Evolutionary conservation across 2,888 invertebrate species (phyloP).

Genomic region (Drosophila macrospina): DNA sequence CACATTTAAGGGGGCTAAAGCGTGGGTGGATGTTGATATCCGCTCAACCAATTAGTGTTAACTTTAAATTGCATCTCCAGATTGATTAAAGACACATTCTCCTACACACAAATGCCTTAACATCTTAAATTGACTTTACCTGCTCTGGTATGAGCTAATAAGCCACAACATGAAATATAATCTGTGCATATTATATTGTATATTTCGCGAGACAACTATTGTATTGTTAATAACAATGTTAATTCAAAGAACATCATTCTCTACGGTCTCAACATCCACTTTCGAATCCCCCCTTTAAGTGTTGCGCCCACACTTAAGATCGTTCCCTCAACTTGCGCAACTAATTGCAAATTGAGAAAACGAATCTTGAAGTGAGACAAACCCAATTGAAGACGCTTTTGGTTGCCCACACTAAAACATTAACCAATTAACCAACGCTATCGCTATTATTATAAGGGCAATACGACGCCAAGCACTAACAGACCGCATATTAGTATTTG

Average conservation of each 20-base stretch:
- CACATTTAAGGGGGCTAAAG: conserved; percentile 1
- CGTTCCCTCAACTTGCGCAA: neutral
- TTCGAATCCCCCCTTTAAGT: neutral
- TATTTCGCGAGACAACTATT: too few species aligned
- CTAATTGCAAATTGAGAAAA: conserved; percentile 1
- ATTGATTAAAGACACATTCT: conserved; percentile 2
- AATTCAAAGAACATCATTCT: neutral
- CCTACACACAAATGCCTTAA: too few species aligned
- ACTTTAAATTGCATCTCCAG: conserved; percentile 13
- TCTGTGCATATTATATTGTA: too few species aligned
- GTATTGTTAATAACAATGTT: too few species aligned
- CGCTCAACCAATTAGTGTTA: conserved; percentile 33
- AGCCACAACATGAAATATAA: too few species aligned
- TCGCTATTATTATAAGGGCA: conserved; percentile 71
- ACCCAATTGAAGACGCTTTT: conserved; percentile 2
- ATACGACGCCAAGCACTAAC: conserved; percentile 78
- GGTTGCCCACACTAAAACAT: conserved; percentile 21
- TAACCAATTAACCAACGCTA: conserved; percentile 69
- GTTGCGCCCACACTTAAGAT: conserved; percentile 9
- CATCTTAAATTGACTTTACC: too few species aligned
- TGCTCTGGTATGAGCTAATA: too few species aligned
- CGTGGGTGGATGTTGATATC: conserved; percentile 21
- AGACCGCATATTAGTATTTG: conserved; percentile 83
- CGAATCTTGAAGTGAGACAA: conserved; percentile 1
- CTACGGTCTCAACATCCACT: conserved; percentile 7